Evolutionary conservation across 92 coral and sea anemone species (phyloP).

Genomic region (Epizoanthus illoricatus): DNA sequence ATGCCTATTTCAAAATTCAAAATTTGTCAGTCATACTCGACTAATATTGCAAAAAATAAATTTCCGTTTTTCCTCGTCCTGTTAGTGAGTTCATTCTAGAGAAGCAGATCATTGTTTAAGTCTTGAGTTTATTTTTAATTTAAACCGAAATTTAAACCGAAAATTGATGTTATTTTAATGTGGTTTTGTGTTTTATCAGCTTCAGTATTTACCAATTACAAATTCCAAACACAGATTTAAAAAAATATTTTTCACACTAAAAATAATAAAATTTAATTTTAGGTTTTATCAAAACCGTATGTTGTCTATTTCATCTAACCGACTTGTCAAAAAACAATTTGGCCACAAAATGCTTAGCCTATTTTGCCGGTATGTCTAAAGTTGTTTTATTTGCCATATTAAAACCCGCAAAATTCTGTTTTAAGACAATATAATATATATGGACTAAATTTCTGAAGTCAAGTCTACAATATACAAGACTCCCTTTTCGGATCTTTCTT

Average conservation of each 20-base stretch:
- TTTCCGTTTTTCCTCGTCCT: no score
- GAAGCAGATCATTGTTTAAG: not conserved
- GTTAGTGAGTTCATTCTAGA: no score
- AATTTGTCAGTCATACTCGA: no score
- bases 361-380: no score
- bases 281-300: slow-evolving; percentile 13
- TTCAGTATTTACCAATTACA: not conserved
- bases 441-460: no score
- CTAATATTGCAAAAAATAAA: no score
- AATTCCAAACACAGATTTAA: not conserved
- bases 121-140: not conserved
- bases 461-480: no score
- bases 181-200: not conserved
- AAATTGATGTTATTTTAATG: not conserved
- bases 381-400: no score
- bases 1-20: no score
- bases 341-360: not conserved
- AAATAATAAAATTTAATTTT: slow-evolving; percentile 1
- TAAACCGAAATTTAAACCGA: not conserved
- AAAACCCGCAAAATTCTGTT: no score
- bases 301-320: slow-evolving; percentile 5
- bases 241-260: not conserved
- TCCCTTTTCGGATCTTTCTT: no score
- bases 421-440: no score
- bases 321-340: slow-evolving; percentile 3